Percentiles rank a stretch among this genome's conserved stretches.
Evolutionary conservation across 2,888 invertebrate genomes (phyloP).

Genomic region (Troides aeacus): DNA sequence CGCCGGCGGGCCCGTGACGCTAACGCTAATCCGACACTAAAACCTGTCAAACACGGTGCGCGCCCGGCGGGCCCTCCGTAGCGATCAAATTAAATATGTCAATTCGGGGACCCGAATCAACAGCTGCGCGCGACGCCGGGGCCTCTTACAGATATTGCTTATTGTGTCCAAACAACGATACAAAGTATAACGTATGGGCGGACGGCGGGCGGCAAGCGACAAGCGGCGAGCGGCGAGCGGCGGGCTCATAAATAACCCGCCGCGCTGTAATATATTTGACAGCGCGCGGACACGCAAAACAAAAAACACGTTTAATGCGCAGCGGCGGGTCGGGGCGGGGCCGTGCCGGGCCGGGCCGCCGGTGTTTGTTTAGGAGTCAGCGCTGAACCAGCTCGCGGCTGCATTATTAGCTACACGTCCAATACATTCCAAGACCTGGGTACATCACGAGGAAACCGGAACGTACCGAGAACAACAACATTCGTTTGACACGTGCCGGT

Average conservation of each 20-base stretch:
- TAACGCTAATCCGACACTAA: conserved; percentile 78
- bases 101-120: conserved; percentile 80
- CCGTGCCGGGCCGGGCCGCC: neutral
- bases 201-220: conserved; percentile 66
- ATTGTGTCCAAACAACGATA: conserved; percentile 81
- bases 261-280: conserved; percentile 80
- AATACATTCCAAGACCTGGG: too few relatives aligned
- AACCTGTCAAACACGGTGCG: conserved; percentile 75
- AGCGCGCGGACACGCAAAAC: conserved; percentile 79
- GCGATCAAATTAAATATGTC: conserved; percentile 81
- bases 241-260: conserved; percentile 77
- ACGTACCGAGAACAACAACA: too few relatives aligned
- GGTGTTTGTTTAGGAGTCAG: conserved; percentile 24
- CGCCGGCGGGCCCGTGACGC: conserved; percentile 65
- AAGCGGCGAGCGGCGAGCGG: conserved; percentile 49
- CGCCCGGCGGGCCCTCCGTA: conserved; percentile 66
- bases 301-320: conserved; percentile 80
- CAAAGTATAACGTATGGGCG: conserved; percentile 81
- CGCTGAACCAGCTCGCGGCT: too few relatives aligned
- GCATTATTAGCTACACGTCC: too few relatives aligned
- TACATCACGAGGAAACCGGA: too few relatives aligned
- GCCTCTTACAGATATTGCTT: conserved; percentile 79
- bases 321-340: conserved; percentile 31
- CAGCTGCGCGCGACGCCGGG: conserved; percentile 78
- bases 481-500: too few relatives aligned